Conservation (phyloP, 2,888 invertebrate genomes). For the Drosophila conformis region DNA sequence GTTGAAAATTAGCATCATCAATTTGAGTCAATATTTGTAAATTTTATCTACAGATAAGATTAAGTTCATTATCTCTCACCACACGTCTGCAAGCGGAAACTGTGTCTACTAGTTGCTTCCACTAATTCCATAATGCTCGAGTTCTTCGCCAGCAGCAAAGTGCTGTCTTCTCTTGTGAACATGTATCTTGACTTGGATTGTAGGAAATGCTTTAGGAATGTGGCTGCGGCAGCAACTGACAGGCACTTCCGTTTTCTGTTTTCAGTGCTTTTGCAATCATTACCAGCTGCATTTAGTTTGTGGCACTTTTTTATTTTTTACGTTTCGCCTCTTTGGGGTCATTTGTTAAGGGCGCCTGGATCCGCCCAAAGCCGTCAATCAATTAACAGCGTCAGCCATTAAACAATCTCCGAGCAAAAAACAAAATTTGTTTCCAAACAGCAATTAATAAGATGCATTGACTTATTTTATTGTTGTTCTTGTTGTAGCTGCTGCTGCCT, state of each 20-base stretch:
- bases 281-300: slow-evolving; percentile 42
- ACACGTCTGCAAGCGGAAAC: slow-evolving; percentile 7
- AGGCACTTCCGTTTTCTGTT: slow-evolving; percentile 47
- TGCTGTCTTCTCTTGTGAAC: not conserved
- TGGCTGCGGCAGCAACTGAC: slow-evolving; percentile 37
- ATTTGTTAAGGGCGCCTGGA: slow-evolving; percentile 31
- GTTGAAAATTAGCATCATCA: not conserved
- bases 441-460: slow-evolving; percentile 51
- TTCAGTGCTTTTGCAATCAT: slow-evolving; percentile 46
- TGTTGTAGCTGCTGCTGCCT: not conserved
- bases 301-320: slow-evolving; percentile 30
- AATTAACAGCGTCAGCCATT: slow-evolving; percentile 53
- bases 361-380: slow-evolving; percentile 57
- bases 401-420: slow-evolving; percentile 17
- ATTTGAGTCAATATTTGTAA: not conserved
- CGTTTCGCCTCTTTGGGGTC: slow-evolving; percentile 37
- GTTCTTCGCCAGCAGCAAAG: not conserved
- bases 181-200: slow-evolving; percentile 12
- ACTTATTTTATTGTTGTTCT: slow-evolving; percentile 7
- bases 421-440: slow-evolving; percentile 42
- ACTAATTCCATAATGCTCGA: slow-evolving; percentile 9
- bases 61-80: not conserved
- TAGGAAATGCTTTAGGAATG: slow-evolving; percentile 28
- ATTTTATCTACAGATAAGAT: slow-evolving; percentile 26
- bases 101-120: slow-evolving; percentile 9